A percentile compares a stretch with the other conserved stretches of the same genome.
These are phyloP conservation scores for Altica lythri DNA, from an alignment of 2,888 invertebrate species.

Conservation along the genomic window DNA sequence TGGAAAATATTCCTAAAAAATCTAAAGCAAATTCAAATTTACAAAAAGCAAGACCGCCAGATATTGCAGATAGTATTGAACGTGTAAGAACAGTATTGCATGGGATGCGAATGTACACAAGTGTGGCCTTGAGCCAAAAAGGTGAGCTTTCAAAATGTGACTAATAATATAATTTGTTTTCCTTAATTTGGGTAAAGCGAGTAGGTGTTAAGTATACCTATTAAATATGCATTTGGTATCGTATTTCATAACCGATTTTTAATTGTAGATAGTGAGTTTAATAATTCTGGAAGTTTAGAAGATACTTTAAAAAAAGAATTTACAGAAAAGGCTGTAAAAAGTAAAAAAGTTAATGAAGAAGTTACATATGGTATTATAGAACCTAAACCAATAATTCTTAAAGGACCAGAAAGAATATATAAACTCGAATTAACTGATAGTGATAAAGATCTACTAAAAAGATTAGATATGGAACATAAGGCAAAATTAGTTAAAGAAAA, in stretches of 20 bases:
- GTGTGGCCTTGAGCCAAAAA: slow-evolving; percentile 33
- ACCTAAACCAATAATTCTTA: slow-evolving; percentile 2
- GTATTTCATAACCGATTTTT: no score
- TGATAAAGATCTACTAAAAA: slow-evolving; percentile 58
- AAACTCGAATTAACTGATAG: slow-evolving; percentile 59
- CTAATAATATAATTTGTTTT: slow-evolving; percentile 28
- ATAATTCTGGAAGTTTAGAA: no score
- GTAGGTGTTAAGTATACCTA: slow-evolving; percentile 34
- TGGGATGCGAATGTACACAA: slow-evolving; percentile 68
- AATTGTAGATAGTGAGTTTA: no score
- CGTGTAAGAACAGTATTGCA: slow-evolving; percentile 71
- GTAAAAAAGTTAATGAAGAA: background rate
- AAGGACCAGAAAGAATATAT: slow-evolving; percentile 44
- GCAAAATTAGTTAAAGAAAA: slow-evolving; percentile 45
- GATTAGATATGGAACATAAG: slow-evolving; percentile 60
- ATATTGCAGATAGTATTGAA: slow-evolving; percentile 62
- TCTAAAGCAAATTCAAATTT: slow-evolving; percentile 27
- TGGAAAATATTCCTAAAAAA: no score
- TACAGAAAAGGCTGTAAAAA: background rate
- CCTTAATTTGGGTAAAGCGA: slow-evolving; percentile 29
- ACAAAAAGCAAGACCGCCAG: slow-evolving; percentile 22
- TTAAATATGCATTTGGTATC: no score
- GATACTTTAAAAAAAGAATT: no score
- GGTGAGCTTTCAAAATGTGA: slow-evolving; percentile 19
- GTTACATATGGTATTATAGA: slow-evolving; percentile 1